Conservation (phyloP, 2,113 vertebrate genomes). For the Oreotrochilus melanogaster region DNA sequence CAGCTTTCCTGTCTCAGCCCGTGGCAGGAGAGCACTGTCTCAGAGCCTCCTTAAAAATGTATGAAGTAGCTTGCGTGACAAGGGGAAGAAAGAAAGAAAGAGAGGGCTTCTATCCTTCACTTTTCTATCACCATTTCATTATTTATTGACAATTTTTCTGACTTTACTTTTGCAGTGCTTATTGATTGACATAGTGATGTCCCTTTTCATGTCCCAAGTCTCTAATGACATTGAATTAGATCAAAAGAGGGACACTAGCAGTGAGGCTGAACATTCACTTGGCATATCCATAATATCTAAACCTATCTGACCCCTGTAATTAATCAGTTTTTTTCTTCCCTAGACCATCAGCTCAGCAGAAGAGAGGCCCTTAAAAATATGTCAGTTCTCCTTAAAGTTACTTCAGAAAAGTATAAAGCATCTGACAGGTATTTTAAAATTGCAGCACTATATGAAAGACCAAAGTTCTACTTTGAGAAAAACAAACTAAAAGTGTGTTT, state of each 20-base stretch:
- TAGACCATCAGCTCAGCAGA: neutral
- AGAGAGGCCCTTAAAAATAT: neutral
- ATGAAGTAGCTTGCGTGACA: conserved; percentile 41
- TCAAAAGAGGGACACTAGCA: neutral
- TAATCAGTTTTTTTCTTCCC: neutral
- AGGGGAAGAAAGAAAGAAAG: neutral
- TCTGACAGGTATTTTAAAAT: neutral
- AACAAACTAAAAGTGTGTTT: neutral
- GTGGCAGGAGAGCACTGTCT: neutral
- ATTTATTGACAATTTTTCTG: conserved; percentile 78
- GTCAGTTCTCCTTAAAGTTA: neutral
- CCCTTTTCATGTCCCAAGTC: neutral
- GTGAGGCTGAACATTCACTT: neutral
- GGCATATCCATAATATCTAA: neutral
- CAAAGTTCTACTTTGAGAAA: neutral
- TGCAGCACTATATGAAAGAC: neutral
- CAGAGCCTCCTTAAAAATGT: conserved; percentile 71
- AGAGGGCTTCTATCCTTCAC: neutral
- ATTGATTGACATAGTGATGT: conserved; percentile 53
- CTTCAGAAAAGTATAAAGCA: neutral
- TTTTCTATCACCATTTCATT: conserved; percentile 56
- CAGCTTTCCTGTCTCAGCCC: neutral
- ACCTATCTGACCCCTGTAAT: neutral
- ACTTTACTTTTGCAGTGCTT: conserved; percentile 15
- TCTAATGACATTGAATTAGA: neutral